These are phyloP conservation scores for Gymnoscelis rufifasciata DNA, from an alignment of 2,888 invertebrate species.

Conservation along the genomic window DNA sequence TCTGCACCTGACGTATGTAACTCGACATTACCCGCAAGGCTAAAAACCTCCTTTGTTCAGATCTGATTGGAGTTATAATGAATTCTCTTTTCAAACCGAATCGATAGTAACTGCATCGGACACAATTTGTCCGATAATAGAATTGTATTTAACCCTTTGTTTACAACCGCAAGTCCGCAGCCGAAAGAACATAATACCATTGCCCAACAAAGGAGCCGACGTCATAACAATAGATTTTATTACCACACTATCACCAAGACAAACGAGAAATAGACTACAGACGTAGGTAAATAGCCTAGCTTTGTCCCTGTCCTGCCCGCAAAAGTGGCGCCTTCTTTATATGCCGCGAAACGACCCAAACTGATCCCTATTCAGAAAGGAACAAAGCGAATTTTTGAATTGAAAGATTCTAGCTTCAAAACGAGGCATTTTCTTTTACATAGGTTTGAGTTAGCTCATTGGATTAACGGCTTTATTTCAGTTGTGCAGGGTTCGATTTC, in stretches of 20 bases:
- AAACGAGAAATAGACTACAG: constrained; percentile 72
- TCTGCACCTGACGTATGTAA: background rate
- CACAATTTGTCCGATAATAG: constrained; percentile 16
- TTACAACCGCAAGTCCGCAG: constrained; percentile 21
- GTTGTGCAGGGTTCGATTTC: constrained; percentile 39
- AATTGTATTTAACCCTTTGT: constrained; percentile 24
- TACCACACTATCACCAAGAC: constrained; percentile 67
- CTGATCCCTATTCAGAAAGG: constrained; percentile 36
- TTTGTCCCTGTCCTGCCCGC: constrained; percentile 55
- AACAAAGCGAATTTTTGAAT: constrained; percentile 58
- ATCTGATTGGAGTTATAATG: constrained; percentile 7
- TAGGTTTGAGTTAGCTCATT: constrained; percentile 38
- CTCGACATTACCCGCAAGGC: background rate
- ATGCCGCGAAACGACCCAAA: constrained; percentile 42
- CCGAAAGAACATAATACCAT: background rate
- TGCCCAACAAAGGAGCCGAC: constrained; percentile 13
- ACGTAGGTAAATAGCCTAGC: constrained; percentile 66
- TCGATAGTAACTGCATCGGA: constrained; percentile 33
- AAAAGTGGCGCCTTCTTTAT: constrained; percentile 67
- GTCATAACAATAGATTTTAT: constrained; percentile 60
- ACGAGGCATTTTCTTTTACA: constrained; percentile 66
- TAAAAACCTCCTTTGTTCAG: background rate
- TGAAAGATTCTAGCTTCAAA: constrained; percentile 55
- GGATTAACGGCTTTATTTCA: constrained; percentile 28
- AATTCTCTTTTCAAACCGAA: constrained; percentile 20